A percentile compares a stretch with the other conserved stretches of the same genome.
Evolutionary conservation across 2,797 vertebrate genomes (phyloP).

Genomic region (Sternotherus odoratus): DNA sequence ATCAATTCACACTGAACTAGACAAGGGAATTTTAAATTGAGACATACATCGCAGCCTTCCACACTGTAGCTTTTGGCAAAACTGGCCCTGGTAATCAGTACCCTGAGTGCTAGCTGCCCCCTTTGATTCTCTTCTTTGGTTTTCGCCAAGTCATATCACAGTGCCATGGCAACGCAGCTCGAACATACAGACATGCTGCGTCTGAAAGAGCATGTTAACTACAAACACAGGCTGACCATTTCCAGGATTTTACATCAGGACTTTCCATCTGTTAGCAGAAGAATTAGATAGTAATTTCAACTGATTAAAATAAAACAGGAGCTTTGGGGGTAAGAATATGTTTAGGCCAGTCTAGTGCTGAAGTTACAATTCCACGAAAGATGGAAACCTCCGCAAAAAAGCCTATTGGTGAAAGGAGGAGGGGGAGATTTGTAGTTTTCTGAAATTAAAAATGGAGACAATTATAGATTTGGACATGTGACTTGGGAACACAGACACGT

Average conservation of each 20-base stretch:
- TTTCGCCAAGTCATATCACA: slow-evolving; percentile 54
- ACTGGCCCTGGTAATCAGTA: slow-evolving; percentile 20
- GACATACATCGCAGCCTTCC: slow-evolving; percentile 12
- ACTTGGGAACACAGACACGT: neutral
- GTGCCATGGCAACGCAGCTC: slow-evolving; percentile 77
- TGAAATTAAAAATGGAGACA: slow-evolving; percentile 24
- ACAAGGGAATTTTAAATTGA: slow-evolving; percentile 29
- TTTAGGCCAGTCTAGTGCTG: slow-evolving; percentile 20
- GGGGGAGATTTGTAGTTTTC: slow-evolving; percentile 14
- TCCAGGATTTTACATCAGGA: slow-evolving; percentile 12
- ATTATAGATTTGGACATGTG: slow-evolving; percentile 23
- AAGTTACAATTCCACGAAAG: slow-evolving; percentile 18
- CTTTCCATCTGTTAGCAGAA: neutral
- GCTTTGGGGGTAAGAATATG: neutral
- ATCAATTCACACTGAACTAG: slow-evolving; percentile 4
- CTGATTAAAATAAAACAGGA: neutral
- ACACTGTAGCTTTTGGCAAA: slow-evolving; percentile 44
- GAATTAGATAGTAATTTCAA: neutral
- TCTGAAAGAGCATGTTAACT: slow-evolving; percentile 60
- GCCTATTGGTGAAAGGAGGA: neutral
- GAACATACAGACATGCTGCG: slow-evolving; percentile 71
- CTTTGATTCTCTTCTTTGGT: slow-evolving; percentile 52
- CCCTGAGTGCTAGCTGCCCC: slow-evolving; percentile 39
- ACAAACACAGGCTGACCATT: slow-evolving; percentile 41
- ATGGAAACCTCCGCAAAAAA: slow-evolving; percentile 15